Conservation (phyloP, 2,888 invertebrate species). For the Phyllotreta striolata region DNA sequence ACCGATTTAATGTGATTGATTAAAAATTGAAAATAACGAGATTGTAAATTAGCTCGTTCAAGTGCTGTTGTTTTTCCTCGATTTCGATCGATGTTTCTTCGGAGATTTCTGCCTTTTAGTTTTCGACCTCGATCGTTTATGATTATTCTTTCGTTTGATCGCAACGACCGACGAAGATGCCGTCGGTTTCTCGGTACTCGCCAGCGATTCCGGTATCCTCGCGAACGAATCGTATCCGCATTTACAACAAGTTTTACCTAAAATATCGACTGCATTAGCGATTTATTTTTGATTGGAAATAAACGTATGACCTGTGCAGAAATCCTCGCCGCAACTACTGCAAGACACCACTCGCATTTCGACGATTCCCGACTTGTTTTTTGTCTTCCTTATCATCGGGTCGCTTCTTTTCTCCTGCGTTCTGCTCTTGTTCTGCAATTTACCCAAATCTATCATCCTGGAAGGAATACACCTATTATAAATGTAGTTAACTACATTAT, state of each 20-base stretch:
- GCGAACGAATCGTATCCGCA: slow-evolving; percentile 68
- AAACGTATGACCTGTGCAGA: slow-evolving; percentile 64
- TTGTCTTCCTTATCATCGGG: slow-evolving; percentile 76
- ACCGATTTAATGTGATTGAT: too few relatives aligned
- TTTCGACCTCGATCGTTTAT: slow-evolving; percentile 46
- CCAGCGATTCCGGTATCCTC: slow-evolving; percentile 58
- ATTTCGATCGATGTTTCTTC: slow-evolving; percentile 42
- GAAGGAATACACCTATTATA: slow-evolving; percentile 44
- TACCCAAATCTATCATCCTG: slow-evolving; percentile 82
- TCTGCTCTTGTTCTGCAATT: slow-evolving; percentile 77
- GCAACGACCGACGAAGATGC: slow-evolving; percentile 59
- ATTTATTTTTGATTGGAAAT: background rate
- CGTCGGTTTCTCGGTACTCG: slow-evolving; percentile 51
- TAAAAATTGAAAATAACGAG: too few relatives aligned
- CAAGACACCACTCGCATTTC: slow-evolving; percentile 80
- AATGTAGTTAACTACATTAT: too few relatives aligned
- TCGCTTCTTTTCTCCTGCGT: slow-evolving; percentile 76
- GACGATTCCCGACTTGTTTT: slow-evolving; percentile 83
- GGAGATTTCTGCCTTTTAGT: slow-evolving; percentile 53
- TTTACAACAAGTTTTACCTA: slow-evolving; percentile 65
- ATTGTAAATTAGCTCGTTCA: too few relatives aligned
- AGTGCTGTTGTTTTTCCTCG: slow-evolving; percentile 32
- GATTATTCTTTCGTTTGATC: slow-evolving; percentile 52
- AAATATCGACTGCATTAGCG: slow-evolving; percentile 36
- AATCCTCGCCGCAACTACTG: slow-evolving; percentile 84